A percentile compares a stretch with the other conserved stretches of the same genome.
These are phyloP conservation scores for Pegoplata infirma DNA, from an alignment of 2,888 invertebrate genomes.

Conservation along the genomic window DNA sequence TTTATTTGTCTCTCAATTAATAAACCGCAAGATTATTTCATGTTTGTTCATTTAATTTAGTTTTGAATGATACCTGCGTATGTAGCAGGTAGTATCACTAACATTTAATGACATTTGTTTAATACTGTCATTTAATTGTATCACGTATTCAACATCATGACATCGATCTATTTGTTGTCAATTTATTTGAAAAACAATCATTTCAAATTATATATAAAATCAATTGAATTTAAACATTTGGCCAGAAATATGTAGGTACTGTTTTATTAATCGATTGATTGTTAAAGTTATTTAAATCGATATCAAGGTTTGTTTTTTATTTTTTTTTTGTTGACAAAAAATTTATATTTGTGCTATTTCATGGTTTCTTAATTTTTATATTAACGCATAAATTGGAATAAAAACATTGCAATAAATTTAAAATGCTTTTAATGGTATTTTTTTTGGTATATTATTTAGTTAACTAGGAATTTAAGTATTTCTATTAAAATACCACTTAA, in stretches of 20 bases:
- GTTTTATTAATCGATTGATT: slow-evolving; percentile 35
- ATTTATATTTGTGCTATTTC: slow-evolving; percentile 16
- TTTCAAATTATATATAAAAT: slow-evolving; percentile 18
- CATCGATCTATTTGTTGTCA: slow-evolving; percentile 45
- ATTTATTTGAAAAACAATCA: no score
- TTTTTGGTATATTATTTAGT: background rate
- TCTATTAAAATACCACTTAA: no score
- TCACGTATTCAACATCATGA: slow-evolving; percentile 51
- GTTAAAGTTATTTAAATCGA: slow-evolving; percentile 48
- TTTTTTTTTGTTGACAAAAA: slow-evolving; percentile 4
- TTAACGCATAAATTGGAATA: background rate
- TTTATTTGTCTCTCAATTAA: background rate
- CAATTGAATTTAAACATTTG: slow-evolving; percentile 1
- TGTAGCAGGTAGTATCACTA: background rate
- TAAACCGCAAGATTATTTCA: no score
- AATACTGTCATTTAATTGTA: slow-evolving; percentile 30
- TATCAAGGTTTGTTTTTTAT: slow-evolving; percentile 43
- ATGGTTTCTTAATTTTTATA: background rate
- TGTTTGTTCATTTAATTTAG: no score
- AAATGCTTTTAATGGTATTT: background rate
- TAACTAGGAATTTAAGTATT: background rate
- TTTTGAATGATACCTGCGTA: no score
- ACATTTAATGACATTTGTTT: background rate
- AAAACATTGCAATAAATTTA: background rate
- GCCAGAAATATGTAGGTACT: background rate